Base-by-base conservation (phyloP, 2,888 invertebrate species). In the Suillia variegata region DNA sequence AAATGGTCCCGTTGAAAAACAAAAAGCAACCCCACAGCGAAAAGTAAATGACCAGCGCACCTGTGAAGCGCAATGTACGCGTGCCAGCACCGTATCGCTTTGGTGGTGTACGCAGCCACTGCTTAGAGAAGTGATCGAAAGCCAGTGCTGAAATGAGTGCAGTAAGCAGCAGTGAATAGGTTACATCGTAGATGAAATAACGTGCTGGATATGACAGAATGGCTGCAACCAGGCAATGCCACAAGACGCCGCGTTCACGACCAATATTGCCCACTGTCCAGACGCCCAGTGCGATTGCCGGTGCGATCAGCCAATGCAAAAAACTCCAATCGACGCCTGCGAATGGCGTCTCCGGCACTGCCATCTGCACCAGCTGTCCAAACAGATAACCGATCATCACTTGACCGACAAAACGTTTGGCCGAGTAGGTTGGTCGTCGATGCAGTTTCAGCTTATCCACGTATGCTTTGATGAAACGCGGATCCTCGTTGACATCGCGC, bases 261-360 rank as follows among this genome's bases (percentile, higher is more conserved):
- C 96, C 96, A 64, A 96, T 90, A 75, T 96, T 97, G 22, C 96
- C 96, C 8, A 96, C 93, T 0, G 89, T 85, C 90, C 94, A 93
- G 0, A 95, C 92, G 69, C 96, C 97, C 67, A 92, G 77, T 17
- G 91, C 89, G 55, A 88, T 86, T 13, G 86, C 89, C 1, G 90
- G 65, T 1, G 94, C 94, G 59, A 91, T 87, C 0, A 91, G 76
- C 79, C 89, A 85, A 64, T 90, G 87, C n/a, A 93, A 81, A 70
- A 87, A 88, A 62, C 85, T 86, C 80, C 91, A 88, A 73, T 89
- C 89, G 50, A 90, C 83, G 13, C 90, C 92, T 70, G 81, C 85
- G 22, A 93, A 81, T 63, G 89, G 85, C 31, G 91, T 89, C 52
- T 88, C 70, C 0, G 95, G 95, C 62, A 95, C 88, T 0, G 94